Percentiles rank a stretch among this genome's conserved stretches.
These are phyloP conservation scores for Trichechus manatus DNA, from an alignment of 2,113 vertebrate genomes.

Conservation along the genomic window DNA sequence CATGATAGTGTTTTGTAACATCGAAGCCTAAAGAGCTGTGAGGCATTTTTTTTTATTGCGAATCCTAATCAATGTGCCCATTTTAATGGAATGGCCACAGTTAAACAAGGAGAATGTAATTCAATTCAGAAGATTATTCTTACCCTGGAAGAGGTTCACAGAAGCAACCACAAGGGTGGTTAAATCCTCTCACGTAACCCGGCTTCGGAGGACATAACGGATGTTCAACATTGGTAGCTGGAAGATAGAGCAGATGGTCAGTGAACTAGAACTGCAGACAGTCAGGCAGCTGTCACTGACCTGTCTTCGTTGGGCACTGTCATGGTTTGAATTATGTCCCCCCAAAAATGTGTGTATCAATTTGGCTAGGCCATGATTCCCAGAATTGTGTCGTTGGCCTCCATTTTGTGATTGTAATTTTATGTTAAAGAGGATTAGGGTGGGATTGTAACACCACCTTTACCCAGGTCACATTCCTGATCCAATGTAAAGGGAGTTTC, in stretches of 20 bases:
- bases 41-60: background rate
- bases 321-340: too few species aligned
- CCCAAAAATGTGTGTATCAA: too few species aligned
- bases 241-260: slow-evolving; percentile 16
- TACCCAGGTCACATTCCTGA: too few species aligned
- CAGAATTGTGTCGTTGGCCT: too few species aligned
- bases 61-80: background rate
- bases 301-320: background rate
- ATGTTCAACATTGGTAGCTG: slow-evolving; percentile 94
- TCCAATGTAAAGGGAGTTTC: too few species aligned
- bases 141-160: slow-evolving; percentile 95
- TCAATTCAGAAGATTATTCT: slow-evolving; percentile 65
- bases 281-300: accelerated
- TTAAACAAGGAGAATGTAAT: background rate
- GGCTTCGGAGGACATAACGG: slow-evolving; percentile 89
- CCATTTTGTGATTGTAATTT: too few species aligned
- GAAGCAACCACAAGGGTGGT: slow-evolving; percentile 96
- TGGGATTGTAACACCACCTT: too few species aligned
- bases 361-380: too few species aligned
- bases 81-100: background rate
- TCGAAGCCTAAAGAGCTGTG: background rate
- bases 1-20: background rate
- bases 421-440: too few species aligned
- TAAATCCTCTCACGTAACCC: slow-evolving; percentile 94
- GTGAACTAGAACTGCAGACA: background rate